phyloP scores from a whole-genome alignment of 1,140 invertebrate species.

The Drosophila subobscura region DNA sequence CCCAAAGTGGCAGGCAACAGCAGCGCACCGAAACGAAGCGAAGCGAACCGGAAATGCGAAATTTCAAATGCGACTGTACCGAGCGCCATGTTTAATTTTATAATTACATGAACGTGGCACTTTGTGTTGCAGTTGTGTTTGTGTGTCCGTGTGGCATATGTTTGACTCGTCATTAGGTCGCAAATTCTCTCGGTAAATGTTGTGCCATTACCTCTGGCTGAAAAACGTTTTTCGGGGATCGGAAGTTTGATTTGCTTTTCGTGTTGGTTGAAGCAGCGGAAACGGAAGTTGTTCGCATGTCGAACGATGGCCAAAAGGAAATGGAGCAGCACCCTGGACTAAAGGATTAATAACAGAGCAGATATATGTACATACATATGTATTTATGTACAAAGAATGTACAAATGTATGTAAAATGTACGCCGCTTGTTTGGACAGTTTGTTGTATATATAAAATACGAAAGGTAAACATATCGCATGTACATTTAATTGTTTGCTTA shows the following conservation, averaged over 20 bases:
- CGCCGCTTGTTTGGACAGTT: no score
- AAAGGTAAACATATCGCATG: conserved; percentile 21
- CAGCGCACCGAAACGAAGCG: not conserved
- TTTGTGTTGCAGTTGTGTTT: conserved; percentile 4
- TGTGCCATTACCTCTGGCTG: no score
- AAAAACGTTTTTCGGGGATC: conserved; percentile 3
- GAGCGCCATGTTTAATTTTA: conserved; percentile 63
- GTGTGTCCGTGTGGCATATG: conserved; percentile 14
- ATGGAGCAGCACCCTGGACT: not conserved
- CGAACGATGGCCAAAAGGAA: conserved; percentile 17
- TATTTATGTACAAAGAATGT: no score
- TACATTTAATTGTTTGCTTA: conserved; percentile 33
- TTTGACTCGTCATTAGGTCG: conserved; percentile 37
- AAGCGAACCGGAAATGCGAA: conserved; percentile 51
- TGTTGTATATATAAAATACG: conserved; percentile 17
- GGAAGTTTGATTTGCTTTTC: conserved; percentile 72
- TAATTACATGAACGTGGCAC: conserved; percentile 43
- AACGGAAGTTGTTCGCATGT: conserved; percentile 68
- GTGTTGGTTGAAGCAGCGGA: conserved; percentile 47
- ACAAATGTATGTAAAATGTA: no score
- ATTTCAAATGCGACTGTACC: conserved; percentile 42
- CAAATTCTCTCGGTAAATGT: conserved; percentile 30
- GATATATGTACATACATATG: conserved; percentile 15
- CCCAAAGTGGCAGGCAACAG: not conserved
- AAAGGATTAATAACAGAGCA: conserved; percentile 20